Base-by-base conservation (phyloP, 2,888 invertebrate genomes). In the Eugnorisma glareosa region DNA sequence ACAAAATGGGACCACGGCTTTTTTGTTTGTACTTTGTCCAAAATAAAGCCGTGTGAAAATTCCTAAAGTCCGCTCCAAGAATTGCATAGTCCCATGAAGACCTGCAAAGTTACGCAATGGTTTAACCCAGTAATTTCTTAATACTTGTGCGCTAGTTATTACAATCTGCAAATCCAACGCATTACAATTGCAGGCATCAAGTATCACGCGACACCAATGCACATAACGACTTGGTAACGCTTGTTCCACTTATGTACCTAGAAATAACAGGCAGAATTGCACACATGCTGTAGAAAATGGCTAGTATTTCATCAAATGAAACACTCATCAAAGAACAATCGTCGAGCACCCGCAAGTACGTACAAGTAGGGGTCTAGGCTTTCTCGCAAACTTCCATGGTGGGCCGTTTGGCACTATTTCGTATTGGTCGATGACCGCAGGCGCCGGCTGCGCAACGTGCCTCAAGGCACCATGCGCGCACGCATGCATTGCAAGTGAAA, bases 351-450 rank as follows among this genome's bases (percentile, higher is more conserved):
- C 18, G 63, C 13, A 59, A 59, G 57, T 73, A 63, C 71, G 67
- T 35, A 61, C 31, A 61, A 61, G 57, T 80, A 66, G 67, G 67
- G 68, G 66, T 77, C 76, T 73, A 75, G 73, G 67, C 77, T 77
- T 83, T 86, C 82, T 80, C 80, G 77, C 51, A 77, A 79, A 80
- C 86, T 89, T 90, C 89, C 88, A 81, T 86, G 86, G 88, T 88
- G 86, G 82, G 78, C 81, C 83, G 80, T 84, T 88, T 89, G 90
- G 87, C 90, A 91, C 89, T 90, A 88, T 91, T 90, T 89, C 80
- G 80, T 83, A 73, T 84, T 91, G 91, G 91, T 89, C 92, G 86
- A 81, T 86, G 92, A 92, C 92, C 91, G 84, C 77, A 86, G 88
- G 88, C 88, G 85, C 86, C 86, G 40, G 75, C 81, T 81, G 76